phyloP scores from a whole-genome alignment of 2,797 vertebrate species.

The Helicolenus hilgendorfi region DNA sequence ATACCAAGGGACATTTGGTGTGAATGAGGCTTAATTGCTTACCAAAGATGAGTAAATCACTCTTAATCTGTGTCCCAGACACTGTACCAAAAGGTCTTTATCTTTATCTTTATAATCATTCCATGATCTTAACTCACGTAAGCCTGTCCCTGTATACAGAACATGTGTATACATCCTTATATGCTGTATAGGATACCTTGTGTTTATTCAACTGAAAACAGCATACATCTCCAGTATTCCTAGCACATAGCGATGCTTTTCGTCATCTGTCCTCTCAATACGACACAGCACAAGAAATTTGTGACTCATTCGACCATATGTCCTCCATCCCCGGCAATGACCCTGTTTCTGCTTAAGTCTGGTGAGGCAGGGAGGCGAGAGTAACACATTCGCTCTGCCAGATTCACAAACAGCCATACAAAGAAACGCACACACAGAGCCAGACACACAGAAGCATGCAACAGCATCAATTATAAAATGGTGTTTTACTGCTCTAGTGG shows the following conservation, averaged over 20 bases:
- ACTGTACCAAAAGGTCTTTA: conserved; percentile 61
- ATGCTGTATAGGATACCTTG: neutral
- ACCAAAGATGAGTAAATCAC: conserved; percentile 67
- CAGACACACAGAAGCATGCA: neutral
- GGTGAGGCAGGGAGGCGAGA: conserved; percentile 63
- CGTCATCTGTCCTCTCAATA: conserved; percentile 22
- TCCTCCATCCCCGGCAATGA: conserved; percentile 56
- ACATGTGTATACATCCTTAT: neutral
- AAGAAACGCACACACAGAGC: conserved; percentile 9
- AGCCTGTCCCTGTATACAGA: conserved; percentile 11
- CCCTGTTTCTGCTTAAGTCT: conserved; percentile 62
- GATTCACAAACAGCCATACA: conserved; percentile 30
- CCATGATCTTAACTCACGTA: conserved; percentile 40
- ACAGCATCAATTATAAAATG: conserved; percentile 62
- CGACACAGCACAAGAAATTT: conserved; percentile 23
- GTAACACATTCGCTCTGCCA: conserved; percentile 62
- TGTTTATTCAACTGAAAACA: neutral
- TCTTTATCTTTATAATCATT: conserved; percentile 65
- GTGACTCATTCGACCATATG: conserved; percentile 69
- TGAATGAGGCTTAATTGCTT: conserved; percentile 68
- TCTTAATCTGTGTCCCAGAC: conserved; percentile 77
- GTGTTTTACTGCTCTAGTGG: conserved; percentile 2
- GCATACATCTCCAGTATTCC: neutral
- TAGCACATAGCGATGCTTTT: conserved; percentile 18
- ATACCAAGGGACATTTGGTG: conserved; percentile 40